Evolutionary conservation across 1,140 invertebrate species (phyloP).

Genomic region (Tetramorium parvispinum): DNA sequence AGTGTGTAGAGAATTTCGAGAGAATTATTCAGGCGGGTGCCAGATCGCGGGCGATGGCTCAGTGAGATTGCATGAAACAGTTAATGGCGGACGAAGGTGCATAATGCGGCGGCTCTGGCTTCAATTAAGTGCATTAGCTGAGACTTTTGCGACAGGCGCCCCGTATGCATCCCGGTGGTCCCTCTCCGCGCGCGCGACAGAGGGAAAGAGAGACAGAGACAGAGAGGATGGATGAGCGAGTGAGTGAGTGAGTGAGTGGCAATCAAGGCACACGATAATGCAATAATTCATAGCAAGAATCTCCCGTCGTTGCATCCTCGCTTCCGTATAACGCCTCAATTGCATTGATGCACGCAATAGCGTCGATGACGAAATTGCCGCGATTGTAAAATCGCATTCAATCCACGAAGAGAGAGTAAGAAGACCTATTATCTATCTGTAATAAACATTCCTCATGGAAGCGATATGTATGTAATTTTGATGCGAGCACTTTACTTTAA

Average conservation of each 20-base stretch:
- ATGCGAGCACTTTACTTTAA: not conserved
- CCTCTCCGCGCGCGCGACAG: slow-evolving; percentile 12
- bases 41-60: slow-evolving; percentile 19
- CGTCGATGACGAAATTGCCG: not conserved
- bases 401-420: not conserved
- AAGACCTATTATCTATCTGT: not conserved
- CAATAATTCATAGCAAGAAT: slow-evolving; percentile 66
- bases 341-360: slow-evolving; percentile 17
- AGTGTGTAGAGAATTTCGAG: slow-evolving; percentile 22
- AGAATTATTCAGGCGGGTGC: slow-evolving; percentile 32
- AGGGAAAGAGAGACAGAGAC: slow-evolving; percentile 18
- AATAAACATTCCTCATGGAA: not conserved
- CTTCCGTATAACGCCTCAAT: slow-evolving; percentile 31
- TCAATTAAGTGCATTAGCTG: slow-evolving; percentile 76
- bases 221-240: not conserved
- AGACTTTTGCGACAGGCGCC: slow-evolving; percentile 65
- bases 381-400: slow-evolving; percentile 27
- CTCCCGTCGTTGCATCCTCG: slow-evolving; percentile 13
- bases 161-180: not conserved
- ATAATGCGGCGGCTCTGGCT: slow-evolving; percentile 42
- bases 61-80: slow-evolving; percentile 34
- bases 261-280: slow-evolving; percentile 67
- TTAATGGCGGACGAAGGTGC: slow-evolving; percentile 63
- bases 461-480: not conserved
- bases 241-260: slow-evolving; percentile 26